These are phyloP conservation scores for Rhombomys opimus DNA, from an alignment of 2,113 vertebrate species.

Conservation along the genomic window DNA sequence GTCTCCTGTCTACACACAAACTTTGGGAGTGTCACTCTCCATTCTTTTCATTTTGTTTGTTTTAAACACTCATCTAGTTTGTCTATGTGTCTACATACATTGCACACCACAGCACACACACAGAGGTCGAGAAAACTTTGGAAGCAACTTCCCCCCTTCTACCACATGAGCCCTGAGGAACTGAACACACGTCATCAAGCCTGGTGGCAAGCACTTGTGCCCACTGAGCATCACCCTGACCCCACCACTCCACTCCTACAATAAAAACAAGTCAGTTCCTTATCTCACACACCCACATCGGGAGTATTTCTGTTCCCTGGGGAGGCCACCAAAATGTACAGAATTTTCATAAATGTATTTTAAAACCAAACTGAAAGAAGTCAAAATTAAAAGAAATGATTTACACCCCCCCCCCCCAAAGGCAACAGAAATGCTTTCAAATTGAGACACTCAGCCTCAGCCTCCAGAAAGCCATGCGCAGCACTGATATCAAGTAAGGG, in stretches of 20 bases:
- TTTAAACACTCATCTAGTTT: not conserved
- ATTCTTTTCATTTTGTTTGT: no score
- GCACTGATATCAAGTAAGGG: not conserved
- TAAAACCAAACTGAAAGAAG: not conserved
- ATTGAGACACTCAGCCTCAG: not conserved
- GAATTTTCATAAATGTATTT: constrained; percentile 23
- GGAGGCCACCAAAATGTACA: not conserved
- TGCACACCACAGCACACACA: not conserved
- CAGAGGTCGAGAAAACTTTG: not conserved
- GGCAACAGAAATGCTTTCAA: not conserved
- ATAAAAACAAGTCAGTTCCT: not conserved
- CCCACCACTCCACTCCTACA: not conserved
- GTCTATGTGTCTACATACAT: not conserved
- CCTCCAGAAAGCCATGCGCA: not conserved
- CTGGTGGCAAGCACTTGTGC: not conserved
- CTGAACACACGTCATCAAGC: not conserved
- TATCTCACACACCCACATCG: not conserved
- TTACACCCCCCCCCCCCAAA: not conserved
- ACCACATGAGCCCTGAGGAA: not conserved
- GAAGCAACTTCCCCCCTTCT: not conserved
- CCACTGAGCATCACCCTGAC: not conserved
- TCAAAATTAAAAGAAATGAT: constrained; percentile 13
- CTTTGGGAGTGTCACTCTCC: not conserved
- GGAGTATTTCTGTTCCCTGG: not conserved
- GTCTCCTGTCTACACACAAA: not conserved